Evolutionary conservation across 1,140 invertebrate genomes (phyloP).

Genomic region (Scaptodrosophila lebanonensis): DNA sequence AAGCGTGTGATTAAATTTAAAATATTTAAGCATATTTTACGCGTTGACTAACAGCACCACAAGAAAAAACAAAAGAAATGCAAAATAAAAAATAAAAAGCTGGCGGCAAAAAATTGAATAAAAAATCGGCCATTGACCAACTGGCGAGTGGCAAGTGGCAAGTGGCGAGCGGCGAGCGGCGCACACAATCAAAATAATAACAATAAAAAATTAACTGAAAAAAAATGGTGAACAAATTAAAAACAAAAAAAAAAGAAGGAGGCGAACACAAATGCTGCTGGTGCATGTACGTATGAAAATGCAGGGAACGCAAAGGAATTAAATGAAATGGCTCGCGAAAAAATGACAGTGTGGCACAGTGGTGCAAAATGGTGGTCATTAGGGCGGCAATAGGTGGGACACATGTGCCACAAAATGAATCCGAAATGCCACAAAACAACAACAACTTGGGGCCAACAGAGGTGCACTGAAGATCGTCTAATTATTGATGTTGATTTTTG

Average conservation of each 20-base stretch:
- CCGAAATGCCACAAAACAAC: too few species aligned
- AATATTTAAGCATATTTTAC: slow-evolving; percentile 75
- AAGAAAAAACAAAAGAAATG: slow-evolving; percentile 13
- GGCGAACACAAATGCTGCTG: slow-evolving; percentile 10
- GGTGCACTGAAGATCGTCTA: too few species aligned
- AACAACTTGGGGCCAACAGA: too few species aligned
- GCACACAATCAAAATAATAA: slow-evolving; percentile 54
- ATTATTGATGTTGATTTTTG: too few species aligned
- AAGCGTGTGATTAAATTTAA: slow-evolving; percentile 73
- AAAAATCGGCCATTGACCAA: slow-evolving; percentile 45
- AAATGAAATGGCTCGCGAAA: slow-evolving; percentile 9
- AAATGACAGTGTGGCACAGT: slow-evolving; percentile 17
- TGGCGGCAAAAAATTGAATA: slow-evolving; percentile 12
- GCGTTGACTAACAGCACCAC: slow-evolving; percentile 71
- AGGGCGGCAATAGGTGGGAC: neutral
- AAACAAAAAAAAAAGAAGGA: slow-evolving; percentile 44
- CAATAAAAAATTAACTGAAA: slow-evolving; percentile 69
- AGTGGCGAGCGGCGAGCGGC: neutral
- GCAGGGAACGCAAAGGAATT: slow-evolving; percentile 35
- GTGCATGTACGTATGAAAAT: slow-evolving; percentile 29
- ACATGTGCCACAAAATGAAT: too few species aligned
- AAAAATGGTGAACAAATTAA: slow-evolving; percentile 66
- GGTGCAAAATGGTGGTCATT: slow-evolving; percentile 8
- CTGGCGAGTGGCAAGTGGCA: slow-evolving; percentile 14
- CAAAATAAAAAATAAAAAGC: neutral